These are phyloP conservation scores for Monopis laevigella DNA, from an alignment of 2,888 invertebrate genomes.

Conservation along the genomic window DNA sequence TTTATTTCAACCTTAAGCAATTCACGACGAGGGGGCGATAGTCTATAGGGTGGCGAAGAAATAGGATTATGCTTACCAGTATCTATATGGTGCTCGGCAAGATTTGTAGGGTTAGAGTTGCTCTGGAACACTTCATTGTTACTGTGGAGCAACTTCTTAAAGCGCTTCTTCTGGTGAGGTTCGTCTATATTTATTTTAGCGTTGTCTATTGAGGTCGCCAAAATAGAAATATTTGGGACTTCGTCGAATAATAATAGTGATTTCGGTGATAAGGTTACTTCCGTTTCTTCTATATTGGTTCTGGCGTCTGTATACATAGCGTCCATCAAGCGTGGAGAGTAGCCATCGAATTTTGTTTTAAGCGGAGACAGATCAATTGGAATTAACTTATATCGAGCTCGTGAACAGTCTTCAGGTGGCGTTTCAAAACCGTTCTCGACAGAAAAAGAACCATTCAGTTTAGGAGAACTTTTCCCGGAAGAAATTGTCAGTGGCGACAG, in stretches of 20 bases:
- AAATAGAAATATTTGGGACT: no score
- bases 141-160: background rate
- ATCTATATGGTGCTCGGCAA: constrained; percentile 14
- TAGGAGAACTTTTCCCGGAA: no score
- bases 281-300: background rate
- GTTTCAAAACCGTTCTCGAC: no score
- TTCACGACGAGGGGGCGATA: constrained; percentile 23
- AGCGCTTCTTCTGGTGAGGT: background rate
- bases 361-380: constrained; percentile 3
- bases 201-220: no score
- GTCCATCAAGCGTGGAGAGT: background rate
- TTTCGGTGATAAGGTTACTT: background rate
- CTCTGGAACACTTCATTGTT: constrained; percentile 13
- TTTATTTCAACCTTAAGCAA: constrained; percentile 24
- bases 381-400: background rate
- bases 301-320: constrained; percentile 4
- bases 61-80: constrained; percentile 21
- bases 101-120: constrained; percentile 4
- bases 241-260: no score
- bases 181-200: background rate
- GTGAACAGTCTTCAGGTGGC: background rate
- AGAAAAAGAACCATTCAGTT: no score
- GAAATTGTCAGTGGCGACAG: no score
- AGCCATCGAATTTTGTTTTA: constrained; percentile 3
- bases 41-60: constrained; percentile 27